Conservation (phyloP, 1,140 invertebrate genomes). For the Acromyrmex echinatior region DNA sequence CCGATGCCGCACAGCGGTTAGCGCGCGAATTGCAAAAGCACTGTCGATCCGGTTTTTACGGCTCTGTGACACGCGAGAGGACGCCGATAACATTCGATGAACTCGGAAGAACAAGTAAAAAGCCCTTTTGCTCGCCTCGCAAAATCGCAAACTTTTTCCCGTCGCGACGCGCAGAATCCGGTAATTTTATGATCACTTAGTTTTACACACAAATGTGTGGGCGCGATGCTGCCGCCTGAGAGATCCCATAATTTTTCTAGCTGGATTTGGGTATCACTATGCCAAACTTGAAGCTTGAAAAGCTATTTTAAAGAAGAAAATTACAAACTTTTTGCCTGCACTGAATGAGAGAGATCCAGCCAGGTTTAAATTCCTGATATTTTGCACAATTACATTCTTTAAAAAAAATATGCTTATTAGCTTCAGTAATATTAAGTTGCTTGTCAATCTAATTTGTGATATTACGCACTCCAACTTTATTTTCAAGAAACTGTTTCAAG, state of each 20-base stretch:
- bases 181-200: slow-evolving; percentile 46
- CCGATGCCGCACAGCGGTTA: slow-evolving; percentile 54
- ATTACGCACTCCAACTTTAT: too few species aligned
- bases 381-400: too few species aligned
- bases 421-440: too few species aligned
- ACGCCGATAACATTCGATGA: slow-evolving; percentile 59
- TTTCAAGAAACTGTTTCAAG: too few species aligned
- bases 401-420: too few species aligned
- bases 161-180: slow-evolving; percentile 7
- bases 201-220: slow-evolving; percentile 30
- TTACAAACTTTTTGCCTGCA: background rate
- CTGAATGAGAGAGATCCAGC: too few species aligned
- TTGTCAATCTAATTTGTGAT: too few species aligned
- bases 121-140: slow-evolving; percentile 24
- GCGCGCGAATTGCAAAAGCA: slow-evolving; percentile 72
- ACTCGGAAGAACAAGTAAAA: slow-evolving; percentile 46
- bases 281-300: background rate
- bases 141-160: slow-evolving; percentile 38
- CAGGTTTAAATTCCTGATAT: too few species aligned
- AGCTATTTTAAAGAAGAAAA: background rate
- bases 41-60: slow-evolving; percentile 58
- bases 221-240: background rate
- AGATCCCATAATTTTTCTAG: background rate
- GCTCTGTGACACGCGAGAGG: slow-evolving; percentile 68
- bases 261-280: background rate